A percentile compares a stretch with the other conserved stretches of the same genome.
Evolutionary conservation across 1,140 invertebrate genomes (phyloP).

Genomic region (Anastatus disparis): DNA sequence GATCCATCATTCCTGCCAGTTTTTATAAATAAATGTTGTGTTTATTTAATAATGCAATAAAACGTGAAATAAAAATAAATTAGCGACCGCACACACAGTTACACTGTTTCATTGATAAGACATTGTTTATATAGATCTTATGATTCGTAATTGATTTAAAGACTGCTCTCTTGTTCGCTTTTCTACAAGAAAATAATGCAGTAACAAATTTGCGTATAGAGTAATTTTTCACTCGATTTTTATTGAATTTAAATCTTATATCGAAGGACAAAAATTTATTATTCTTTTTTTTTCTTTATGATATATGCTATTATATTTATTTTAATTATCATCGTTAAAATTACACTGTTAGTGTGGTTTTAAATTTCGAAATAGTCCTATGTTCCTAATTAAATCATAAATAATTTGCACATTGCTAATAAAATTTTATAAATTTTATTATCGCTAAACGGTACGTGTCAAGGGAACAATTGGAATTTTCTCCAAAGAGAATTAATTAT

Average conservation of each 20-base stretch:
- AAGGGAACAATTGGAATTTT: constrained; percentile 15
- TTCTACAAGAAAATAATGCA: constrained; percentile 3
- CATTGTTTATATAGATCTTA: constrained; percentile 12
- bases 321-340: constrained; percentile 7
- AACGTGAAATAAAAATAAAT: neutral
- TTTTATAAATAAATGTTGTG: neutral
- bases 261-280: neutral
- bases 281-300: neutral
- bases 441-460: neutral
- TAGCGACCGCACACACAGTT: constrained; percentile 57
- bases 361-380: constrained; percentile 15
- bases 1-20: constrained; percentile 16
- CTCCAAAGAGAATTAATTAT: neutral
- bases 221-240: constrained; percentile 32
- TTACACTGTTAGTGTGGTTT: neutral
- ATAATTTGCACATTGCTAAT: constrained; percentile 23
- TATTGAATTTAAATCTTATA: constrained; percentile 1
- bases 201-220: constrained; percentile 12
- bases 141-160: constrained; percentile 21
- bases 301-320: neutral
- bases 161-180: neutral
- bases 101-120: constrained; percentile 47
- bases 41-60: constrained; percentile 1
- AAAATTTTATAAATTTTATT: constrained; percentile 20
- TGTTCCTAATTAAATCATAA: constrained; percentile 34